A percentile compares a stretch with the other conserved stretches of the same genome.
Evolutionary conservation across 1,140 invertebrate genomes (phyloP).

Genomic region (Dreissena polymorpha): DNA sequence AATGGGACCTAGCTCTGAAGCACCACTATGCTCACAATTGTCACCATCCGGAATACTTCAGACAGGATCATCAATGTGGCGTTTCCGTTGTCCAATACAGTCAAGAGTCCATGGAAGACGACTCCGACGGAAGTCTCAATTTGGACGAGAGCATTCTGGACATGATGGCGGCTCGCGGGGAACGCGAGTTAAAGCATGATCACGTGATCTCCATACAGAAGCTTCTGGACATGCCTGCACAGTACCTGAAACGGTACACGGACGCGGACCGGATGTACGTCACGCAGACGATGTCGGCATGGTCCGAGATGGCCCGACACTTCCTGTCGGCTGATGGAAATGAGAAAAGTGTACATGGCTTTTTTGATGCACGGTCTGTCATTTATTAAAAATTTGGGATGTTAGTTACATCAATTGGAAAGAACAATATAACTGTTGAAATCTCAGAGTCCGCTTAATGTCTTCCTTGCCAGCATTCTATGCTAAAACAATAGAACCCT

Average conservation of each 20-base stretch:
- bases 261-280: slow-evolving; percentile 30
- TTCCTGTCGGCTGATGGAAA: slow-evolving; percentile 25
- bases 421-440: too few relatives aligned
- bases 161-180: slow-evolving; percentile 48
- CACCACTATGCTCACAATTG: slow-evolving; percentile 42
- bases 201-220: slow-evolving; percentile 32
- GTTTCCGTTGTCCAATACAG: background rate
- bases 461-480: too few relatives aligned
- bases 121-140: background rate
- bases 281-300: background rate
- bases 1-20: slow-evolving; percentile 42
- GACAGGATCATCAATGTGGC: slow-evolving; percentile 9
- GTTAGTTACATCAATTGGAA: too few relatives aligned
- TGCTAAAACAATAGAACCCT: too few relatives aligned
- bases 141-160: slow-evolving; percentile 47
- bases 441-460: too few relatives aligned
- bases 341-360: background rate
- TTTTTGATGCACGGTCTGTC: slow-evolving; percentile 11
- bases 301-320: background rate
- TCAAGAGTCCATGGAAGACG: slow-evolving; percentile 17
- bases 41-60: slow-evolving; percentile 56
- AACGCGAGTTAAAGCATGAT: slow-evolving; percentile 27
- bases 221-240: slow-evolving; percentile 40
- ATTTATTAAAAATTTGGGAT: background rate
- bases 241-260: slow-evolving; percentile 34